Evolutionary conservation across 2,113 vertebrate genomes (phyloP).

Genomic region (Phainopepla nitens): DNA sequence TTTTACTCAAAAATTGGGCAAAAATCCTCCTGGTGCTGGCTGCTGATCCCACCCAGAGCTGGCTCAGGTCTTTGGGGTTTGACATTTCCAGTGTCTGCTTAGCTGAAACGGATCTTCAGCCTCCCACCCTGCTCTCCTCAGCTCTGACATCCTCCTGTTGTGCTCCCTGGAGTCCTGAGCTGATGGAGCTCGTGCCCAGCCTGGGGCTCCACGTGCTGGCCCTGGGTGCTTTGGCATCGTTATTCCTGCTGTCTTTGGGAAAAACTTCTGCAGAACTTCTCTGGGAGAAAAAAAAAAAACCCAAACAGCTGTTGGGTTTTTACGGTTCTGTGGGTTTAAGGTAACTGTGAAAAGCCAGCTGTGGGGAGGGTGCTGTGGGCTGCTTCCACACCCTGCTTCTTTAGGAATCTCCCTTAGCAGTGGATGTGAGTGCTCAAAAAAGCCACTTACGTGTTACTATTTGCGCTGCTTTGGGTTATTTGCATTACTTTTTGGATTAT

Average conservation of each 20-base stretch:
- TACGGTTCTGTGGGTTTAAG: neutral
- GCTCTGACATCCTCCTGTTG: fast-evolving
- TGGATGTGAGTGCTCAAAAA: neutral
- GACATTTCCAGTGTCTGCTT: neutral
- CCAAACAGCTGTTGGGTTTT: neutral
- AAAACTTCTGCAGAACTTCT: neutral
- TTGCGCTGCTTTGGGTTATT: neutral
- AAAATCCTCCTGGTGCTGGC: neutral
- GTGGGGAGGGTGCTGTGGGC: neutral
- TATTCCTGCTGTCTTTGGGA: neutral
- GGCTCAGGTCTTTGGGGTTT: neutral
- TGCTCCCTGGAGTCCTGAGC: neutral
- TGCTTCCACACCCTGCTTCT: neutral
- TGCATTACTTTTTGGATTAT: neutral
- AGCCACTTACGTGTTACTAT: fast-evolving
- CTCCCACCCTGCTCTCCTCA: neutral
- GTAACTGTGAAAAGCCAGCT: neutral
- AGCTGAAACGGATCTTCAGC: neutral
- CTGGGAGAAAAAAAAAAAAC: neutral
- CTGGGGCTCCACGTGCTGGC: fast-evolving
- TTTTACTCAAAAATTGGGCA: neutral
- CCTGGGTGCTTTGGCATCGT: neutral
- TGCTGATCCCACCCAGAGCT: neutral
- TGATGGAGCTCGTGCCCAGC: neutral
- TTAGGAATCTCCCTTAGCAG: neutral